phyloP scores from a whole-genome alignment of 2,888 invertebrate species.

The Aquatica leii region DNA sequence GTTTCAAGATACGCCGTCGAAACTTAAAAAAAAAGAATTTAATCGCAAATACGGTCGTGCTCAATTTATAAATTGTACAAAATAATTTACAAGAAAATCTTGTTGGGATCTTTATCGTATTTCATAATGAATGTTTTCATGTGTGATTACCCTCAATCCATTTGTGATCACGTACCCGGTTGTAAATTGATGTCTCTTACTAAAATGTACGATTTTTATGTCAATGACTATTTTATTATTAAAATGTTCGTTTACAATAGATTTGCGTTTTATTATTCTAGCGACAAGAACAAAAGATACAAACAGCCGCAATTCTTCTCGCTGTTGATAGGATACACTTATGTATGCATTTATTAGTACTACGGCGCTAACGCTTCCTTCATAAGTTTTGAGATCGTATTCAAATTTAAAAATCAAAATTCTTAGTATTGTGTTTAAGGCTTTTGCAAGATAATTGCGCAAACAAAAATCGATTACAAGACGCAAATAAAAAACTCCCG shows the following conservation, averaged over 20 bases:
- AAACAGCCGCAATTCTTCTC: too few species aligned
- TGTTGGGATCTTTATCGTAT: constrained; percentile 38
- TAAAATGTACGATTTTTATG: constrained; percentile 58
- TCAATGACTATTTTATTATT: constrained; percentile 62
- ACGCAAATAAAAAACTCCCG: too few species aligned
- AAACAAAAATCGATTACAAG: too few species aligned
- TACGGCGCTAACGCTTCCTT: too few species aligned
- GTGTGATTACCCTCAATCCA: constrained; percentile 43
- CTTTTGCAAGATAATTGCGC: too few species aligned
- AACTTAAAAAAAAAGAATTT: not conserved
- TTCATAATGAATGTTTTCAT: constrained; percentile 38
- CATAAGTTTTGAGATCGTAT: too few species aligned
- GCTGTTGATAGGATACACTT: too few species aligned
- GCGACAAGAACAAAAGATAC: too few species aligned
- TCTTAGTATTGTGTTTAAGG: too few species aligned
- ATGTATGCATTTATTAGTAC: too few species aligned
- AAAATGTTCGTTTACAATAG: constrained; percentile 58
- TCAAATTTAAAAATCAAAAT: too few species aligned
- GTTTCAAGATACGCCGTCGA: not conserved
- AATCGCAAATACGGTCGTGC: constrained; percentile 10
- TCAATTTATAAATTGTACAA: constrained; percentile 24
- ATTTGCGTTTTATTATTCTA: constrained; percentile 10
- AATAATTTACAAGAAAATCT: constrained; percentile 24
- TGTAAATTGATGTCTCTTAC: constrained; percentile 51
- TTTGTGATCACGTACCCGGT: constrained; percentile 51